phyloP scores from a whole-genome alignment of 2,797 vertebrate genomes.

The Betta splendens region DNA sequence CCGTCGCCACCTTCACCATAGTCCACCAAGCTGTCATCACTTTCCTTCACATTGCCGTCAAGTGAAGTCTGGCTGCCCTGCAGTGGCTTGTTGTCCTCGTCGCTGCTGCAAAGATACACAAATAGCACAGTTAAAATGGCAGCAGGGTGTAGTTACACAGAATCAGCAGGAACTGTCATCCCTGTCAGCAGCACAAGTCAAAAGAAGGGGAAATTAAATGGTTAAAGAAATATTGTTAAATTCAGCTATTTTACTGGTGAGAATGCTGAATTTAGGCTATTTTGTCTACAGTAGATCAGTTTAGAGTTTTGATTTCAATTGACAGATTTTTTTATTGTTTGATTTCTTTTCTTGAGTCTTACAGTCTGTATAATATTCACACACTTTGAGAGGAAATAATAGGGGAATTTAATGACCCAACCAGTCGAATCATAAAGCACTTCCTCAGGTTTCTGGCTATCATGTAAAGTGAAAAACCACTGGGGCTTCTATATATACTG shows the following conservation, averaged over 20 bases:
- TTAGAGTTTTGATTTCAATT: no score
- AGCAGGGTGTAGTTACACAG: background rate
- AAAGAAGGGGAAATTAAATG: constrained; percentile 13
- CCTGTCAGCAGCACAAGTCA: constrained; percentile 6
- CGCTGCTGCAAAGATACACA: constrained; percentile 81
- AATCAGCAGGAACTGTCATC: background rate
- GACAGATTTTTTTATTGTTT: no score
- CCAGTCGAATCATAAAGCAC: no score
- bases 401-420: no score
- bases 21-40: constrained; percentile 97
- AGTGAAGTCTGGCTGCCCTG: constrained; percentile 96
- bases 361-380: no score
- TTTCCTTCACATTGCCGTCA: constrained; percentile 96
- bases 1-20: constrained; percentile 97
- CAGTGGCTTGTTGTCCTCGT: constrained; percentile 98
- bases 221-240: constrained; percentile 42
- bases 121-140: background rate
- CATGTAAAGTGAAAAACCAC: no score
- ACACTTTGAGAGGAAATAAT: no score
- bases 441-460: no score
- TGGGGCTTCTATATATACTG: no score
- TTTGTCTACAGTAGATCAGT: no score
- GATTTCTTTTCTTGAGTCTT: no score
- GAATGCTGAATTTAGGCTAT: constrained; percentile 10
- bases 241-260: constrained; percentile 7